These are phyloP conservation scores for Zingel zingel DNA, from an alignment of 2,113 vertebrate species.

Conservation along the genomic window DNA sequence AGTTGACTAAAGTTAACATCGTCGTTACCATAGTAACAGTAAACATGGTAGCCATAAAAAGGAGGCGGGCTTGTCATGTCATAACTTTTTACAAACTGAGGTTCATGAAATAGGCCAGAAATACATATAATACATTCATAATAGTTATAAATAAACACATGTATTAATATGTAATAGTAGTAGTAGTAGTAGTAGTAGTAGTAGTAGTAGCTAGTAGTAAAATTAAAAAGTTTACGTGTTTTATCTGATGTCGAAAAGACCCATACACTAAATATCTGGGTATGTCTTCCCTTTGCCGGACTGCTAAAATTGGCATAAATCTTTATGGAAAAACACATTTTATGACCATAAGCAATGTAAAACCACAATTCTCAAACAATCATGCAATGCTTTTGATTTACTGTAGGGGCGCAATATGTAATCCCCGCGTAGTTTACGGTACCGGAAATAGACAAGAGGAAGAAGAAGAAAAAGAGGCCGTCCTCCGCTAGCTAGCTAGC, in stretches of 20 bases:
- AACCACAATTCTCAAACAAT: not conserved
- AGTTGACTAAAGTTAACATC: not conserved
- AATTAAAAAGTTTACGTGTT: too few relatives aligned
- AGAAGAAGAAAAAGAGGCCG: conserved; percentile 28
- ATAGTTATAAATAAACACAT: not conserved
- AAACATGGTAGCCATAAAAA: not conserved
- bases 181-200: too few relatives aligned
- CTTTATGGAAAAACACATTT: not conserved
- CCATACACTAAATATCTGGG: not conserved
- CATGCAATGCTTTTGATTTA: not conserved
- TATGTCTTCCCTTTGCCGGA: too few relatives aligned
- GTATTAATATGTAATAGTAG: not conserved
- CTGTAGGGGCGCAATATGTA: conserved; percentile 35
- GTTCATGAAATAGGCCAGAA: not conserved
- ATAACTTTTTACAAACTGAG: not conserved
- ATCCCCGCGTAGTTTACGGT: not conserved
- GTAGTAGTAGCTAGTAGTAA: too few relatives aligned
- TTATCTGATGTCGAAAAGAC: not conserved
- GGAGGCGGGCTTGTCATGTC: conserved; percentile 5
- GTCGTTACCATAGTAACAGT: conserved; percentile 68
- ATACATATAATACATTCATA: not conserved
- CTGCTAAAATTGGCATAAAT: not conserved
- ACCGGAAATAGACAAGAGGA: conserved; percentile 15
- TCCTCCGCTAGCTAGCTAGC: conserved; percentile 66
- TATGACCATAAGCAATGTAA: too few relatives aligned